Evolutionary conservation across 64 coral and sea anemone species (phyloP), one percentile per base, ranked within the genome.

Genomic region (Platygyra sinensis): DNA sequence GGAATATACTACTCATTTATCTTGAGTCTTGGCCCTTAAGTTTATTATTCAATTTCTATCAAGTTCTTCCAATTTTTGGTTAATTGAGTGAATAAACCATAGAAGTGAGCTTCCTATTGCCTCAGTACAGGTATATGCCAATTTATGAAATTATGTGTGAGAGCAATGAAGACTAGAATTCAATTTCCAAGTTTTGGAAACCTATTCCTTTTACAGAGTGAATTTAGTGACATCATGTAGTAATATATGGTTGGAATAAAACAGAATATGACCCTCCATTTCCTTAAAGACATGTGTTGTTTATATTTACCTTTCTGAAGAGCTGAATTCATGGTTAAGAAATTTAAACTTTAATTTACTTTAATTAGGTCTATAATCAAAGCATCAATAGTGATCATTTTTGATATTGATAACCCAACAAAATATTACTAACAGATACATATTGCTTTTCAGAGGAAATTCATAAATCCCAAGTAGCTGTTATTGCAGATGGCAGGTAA

Each of bases 381-480:
- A 25, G 22, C 22, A 28, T 69, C 24, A 27, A 29, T 79, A 79
- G 30, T 80, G 28, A 80, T 60, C 11, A 30, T 15, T 31, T 61
- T 1, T 69, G 62, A 29, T 29, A 27, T 65, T 65, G 62, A 19
- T 69, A 69, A 69, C 5, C 20, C 10, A 6, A 28, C 1, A 25
- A 22, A 15, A 69, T 69, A 29, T 69, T 29, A 22, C 8, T 25
- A 69, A 27, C 65, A 69, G 4, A 69, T n/a, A 27, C 25, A n/a
- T 85, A 22, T 85, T 71, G 8, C 22, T 51, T 72, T 85, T 27
- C 16, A 85, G 81, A 85, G 71, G 81, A 85, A 71, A 85, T 85
- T 67, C 81, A 85, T 30, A 85, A 85, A 72, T 85, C 81, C 69
- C 81, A 85, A 85, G 36, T 19, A 85, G 81, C 63, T 69, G 62